phyloP scores from a whole-genome alignment of 92 coral and sea anemone species.

The Zoanthus gigantus region DNA sequence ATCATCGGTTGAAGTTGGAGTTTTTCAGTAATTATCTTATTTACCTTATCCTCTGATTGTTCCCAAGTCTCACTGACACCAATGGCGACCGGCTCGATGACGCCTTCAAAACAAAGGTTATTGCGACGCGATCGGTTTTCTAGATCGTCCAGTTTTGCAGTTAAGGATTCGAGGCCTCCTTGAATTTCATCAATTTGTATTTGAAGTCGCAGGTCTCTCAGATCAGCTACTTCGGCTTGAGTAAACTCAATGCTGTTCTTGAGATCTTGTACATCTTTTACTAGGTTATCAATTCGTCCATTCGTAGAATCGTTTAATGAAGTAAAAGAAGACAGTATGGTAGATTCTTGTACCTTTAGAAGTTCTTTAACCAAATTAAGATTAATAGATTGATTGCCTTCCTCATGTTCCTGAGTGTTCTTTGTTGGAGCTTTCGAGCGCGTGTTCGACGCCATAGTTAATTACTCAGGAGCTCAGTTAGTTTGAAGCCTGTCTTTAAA shows the following conservation, averaged over 20 bases:
- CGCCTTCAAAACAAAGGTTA: constrained; percentile 62
- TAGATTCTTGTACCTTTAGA: constrained; percentile 40
- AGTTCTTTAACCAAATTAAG: constrained; percentile 27
- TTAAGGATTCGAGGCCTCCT: constrained; percentile 3
- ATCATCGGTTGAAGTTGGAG: too few relatives aligned
- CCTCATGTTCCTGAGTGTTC: not conserved
- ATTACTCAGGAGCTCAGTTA: too few relatives aligned
- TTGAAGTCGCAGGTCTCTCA: constrained; percentile 1
- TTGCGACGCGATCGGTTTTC: constrained; percentile 60
- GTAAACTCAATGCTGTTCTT: too few relatives aligned
- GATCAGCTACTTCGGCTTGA: not conserved
- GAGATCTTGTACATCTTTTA: not conserved
- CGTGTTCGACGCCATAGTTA: too few relatives aligned
- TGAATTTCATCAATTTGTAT: constrained; percentile 11
- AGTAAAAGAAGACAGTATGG: constrained; percentile 1
- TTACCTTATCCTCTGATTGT: constrained; percentile 43
- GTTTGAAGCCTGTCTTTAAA: too few relatives aligned
- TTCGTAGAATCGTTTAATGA: constrained; percentile 15
- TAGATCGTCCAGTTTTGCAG: constrained; percentile 47
- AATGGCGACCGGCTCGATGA: constrained; percentile 17
- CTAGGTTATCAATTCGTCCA: constrained; percentile 20
- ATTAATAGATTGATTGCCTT: not conserved
- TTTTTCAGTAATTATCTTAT: constrained; percentile 15
- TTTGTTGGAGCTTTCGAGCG: not conserved
- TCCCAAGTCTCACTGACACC: not conserved